Evolutionary conservation across 1,140 invertebrate species (phyloP), one percentile per base, ranked within the genome.

Genomic region (Apolygus lucorum): DNA sequence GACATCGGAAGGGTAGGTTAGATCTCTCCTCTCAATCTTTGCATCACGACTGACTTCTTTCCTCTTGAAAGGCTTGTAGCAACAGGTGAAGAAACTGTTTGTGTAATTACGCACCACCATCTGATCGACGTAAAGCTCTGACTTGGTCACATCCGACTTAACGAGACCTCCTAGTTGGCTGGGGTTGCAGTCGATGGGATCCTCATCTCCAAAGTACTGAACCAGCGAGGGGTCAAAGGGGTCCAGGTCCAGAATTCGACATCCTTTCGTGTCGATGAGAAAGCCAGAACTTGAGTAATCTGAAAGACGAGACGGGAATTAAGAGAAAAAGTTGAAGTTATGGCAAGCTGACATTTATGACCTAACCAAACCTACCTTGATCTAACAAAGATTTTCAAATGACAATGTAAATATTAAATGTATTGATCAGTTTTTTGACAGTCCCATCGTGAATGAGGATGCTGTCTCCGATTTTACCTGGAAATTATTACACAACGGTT

Each of bases 241-340:
- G 72, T 88, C 84, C 66, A 94, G 81, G 11, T 85, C 84, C 0
- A 91, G 90, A 73, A 95, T 91, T 2, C 85, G 85, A 76, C 93
- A 95, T 24, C 90, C 88, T 8, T 49, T 63, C 13, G 66, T 26
- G 34, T 25, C 25, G 13, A 66, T 26, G 14, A 34, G 42, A 28
- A 70, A 72, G 1, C 71, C 71, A 25, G 69, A 24, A 29, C 42
- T 72, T 27, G 29, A 29, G 34, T 68, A 68, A 65, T 72, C 71
- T 72, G 63, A 69, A 72, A 71, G 28, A 71, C 13, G 26, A 68
- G 68, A 52, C 34, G 34, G 34, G 4, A 42, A 42, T 17, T 42
- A 42, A 42, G 34, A 4, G 17, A 42, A 17, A 42, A 42, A 42
- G 34, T 42, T 42, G n/a, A n/a, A n/a, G n/a, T n/a, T n/a, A n/a